Base-by-base conservation (phyloP, 2,888 invertebrate species). In the Volucella zonaria region DNA sequence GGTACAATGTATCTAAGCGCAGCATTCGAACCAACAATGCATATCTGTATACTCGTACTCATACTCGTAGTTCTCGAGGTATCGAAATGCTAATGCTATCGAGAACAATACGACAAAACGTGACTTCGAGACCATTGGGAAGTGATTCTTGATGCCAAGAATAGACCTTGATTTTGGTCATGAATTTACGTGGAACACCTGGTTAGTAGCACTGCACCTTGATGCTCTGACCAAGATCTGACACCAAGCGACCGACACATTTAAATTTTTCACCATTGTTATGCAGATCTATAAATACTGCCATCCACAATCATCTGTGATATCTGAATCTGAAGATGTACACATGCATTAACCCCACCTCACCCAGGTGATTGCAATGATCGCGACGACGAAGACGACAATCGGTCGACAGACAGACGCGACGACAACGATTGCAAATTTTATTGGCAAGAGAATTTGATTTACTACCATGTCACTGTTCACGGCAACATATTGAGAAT, bases 81-180 rank as follows among this genome's bases (percentile, higher is more conserved):
- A 67, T 67, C 76, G 49, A 80, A 80, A 80, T 80, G 80, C 80
- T 74, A 80, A 75, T 80, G 66, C 54, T 74, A 74, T 56, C 31
- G 68, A 62, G 74, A 74, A 80, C 80, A 80, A 80, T 80, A 58
- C 68, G 31, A 74, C 47, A 43, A 80, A 75, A 80, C 80, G 80
- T 80, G 80, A 80, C 80, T 80, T 74, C 67, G 47, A 49, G 43
- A 38, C 61, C 51, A 14, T 31, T 23, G 43, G 31, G 52, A 54
- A 42, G 66, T 52, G 15, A n/a, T 61, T 58, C 43, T 14, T 31
- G 31, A 31, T 31, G 61, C 47, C 67, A 42, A 67, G 67, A 67
- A 54, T 61, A 62, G 47, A 79, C 31, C 14, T 42, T 68, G 74
- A 74, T 56, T 68, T 74, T 54, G 68, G 45, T 80, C 67, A 67